Conservation (phyloP, 2,797 vertebrate genomes). For the Echeneis naucrates region DNA sequence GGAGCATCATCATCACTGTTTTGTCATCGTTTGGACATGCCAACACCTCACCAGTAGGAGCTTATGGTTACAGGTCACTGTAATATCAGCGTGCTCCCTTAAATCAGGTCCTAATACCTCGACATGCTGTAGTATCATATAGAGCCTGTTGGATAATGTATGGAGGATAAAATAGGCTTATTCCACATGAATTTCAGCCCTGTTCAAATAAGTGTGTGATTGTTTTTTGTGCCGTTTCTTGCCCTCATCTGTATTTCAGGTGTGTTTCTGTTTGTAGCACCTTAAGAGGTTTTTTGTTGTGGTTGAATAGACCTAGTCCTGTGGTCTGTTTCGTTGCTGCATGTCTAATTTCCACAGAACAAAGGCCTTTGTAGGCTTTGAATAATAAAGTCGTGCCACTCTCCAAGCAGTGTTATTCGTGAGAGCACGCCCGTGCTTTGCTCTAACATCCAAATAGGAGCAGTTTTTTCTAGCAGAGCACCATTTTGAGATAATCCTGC, state of each 20-base stretch:
- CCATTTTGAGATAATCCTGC: constrained; percentile 43
- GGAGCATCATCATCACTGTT: constrained; percentile 28
- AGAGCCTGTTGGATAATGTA: not conserved
- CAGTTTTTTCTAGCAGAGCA: constrained; percentile 34
- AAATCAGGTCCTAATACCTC: constrained; percentile 3
- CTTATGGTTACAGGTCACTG: constrained; percentile 24
- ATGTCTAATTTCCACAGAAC: constrained; percentile 41
- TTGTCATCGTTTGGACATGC: not conserved
- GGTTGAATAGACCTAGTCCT: constrained; percentile 1
- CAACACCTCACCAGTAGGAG: not conserved
- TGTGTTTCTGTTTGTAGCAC: constrained; percentile 23
- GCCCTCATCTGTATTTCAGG: constrained; percentile 7
- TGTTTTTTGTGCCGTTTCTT: not conserved
- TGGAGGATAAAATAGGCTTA: not conserved
- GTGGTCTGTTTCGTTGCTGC: constrained; percentile 3
- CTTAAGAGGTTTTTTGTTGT: constrained; percentile 26
- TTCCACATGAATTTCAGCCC: not conserved
- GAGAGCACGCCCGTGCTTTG: constrained; percentile 33
- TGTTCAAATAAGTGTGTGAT: constrained; percentile 11
- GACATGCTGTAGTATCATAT: not conserved
- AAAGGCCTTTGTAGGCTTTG: constrained; percentile 30
- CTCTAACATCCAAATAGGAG: constrained; percentile 34
- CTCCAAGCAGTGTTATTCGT: constrained; percentile 48
- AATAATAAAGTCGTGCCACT: constrained; percentile 36
- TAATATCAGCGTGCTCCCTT: constrained; percentile 15